Evolutionary conservation across 1,140 invertebrate species (phyloP).

Genomic region (Schlechtendalia chinensis): DNA sequence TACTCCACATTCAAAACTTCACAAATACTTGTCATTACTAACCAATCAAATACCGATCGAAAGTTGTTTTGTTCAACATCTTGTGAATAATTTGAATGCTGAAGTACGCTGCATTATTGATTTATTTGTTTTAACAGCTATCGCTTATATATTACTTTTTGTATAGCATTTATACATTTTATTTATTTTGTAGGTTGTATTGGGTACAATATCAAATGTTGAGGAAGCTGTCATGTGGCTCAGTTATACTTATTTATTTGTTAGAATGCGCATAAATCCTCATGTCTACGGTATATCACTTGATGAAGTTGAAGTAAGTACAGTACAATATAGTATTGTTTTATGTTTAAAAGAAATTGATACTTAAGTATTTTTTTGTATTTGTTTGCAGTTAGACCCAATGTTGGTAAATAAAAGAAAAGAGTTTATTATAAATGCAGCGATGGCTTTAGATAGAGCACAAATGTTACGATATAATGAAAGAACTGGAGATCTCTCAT

Average conservation of each 20-base stretch:
- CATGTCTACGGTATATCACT: conserved; percentile 83
- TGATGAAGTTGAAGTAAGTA: conserved; percentile 61
- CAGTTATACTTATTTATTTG: conserved; percentile 94
- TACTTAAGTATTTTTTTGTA: not conserved
- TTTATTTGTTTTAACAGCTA: conserved; percentile 8
- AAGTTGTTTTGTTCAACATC: conserved; percentile 87
- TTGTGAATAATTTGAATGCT: conserved; percentile 97
- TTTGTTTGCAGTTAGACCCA: conserved; percentile 68
- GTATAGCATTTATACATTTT: not conserved
- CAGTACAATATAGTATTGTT: not conserved
- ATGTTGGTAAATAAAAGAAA: conserved; percentile 69
- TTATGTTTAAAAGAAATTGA: not conserved
- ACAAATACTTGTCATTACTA: conserved; percentile 89
- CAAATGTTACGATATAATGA: conserved; percentile 91
- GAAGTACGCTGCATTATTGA: conserved; percentile 67
- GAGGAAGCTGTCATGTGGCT: conserved; percentile 97
- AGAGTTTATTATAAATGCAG: conserved; percentile 76
- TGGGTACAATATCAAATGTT: conserved; percentile 93
- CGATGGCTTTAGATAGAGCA: conserved; percentile 84
- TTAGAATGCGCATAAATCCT: conserved; percentile 91
- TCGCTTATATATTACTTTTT: not conserved
- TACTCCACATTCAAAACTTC: conserved; percentile 87
- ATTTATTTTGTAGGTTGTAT: conserved; percentile 66
- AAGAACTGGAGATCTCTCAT: conserved; percentile 75
- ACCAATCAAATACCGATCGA: conserved; percentile 98